Base-by-base conservation (phyloP, 23 tunicate species). In the Clavelina lepadiformis region DNA sequence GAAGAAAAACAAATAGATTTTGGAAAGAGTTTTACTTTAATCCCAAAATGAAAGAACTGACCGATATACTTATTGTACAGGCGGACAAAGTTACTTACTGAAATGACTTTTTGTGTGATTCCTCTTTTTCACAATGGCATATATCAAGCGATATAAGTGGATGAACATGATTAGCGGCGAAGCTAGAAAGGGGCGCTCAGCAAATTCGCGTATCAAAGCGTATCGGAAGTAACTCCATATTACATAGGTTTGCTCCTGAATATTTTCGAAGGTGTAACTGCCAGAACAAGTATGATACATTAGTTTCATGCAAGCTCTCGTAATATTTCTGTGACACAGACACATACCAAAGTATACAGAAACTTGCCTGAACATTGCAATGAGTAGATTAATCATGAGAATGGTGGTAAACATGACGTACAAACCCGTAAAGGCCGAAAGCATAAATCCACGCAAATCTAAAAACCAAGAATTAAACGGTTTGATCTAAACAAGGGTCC, bases 191-290 rank as follows among this genome's bases (percentile, higher is more conserved):
- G 76, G 76, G 6, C 35, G 33, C 30, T 37, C 51, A 35, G 76
- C 63, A 56, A 70, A 70, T n/a, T 35, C 38, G 36, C 33, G 23
- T 8, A 70, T 52, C 2, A 56, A 38, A 19, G 36, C 35, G 30
- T 70, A 70, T 33, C 76, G 76, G 46, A 55, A 70, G 24, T 55
- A 70, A 34, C 61, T 46, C 76, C 76, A 70, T 7, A 70, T 56
- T 70, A 35, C 46, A 34, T 70, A 51, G 51, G 59, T 47, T n/a
- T 70, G 63, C 21, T 70, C 76, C 41, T 70, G 63, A 23, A 70
- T 64, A 52, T 70, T 56, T 37, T 70, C 44, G 31, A 70, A 55
- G 11, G 76, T 70, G 60, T 51, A 70, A 26, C 76, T 70, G 49
- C 1, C 51, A 27, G 51, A 22, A 38, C 50, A 63, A 35, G 5